Evolutionary conservation across 1,140 invertebrate species (phyloP), one percentile per base, ranked within the genome.

Genomic region (Ephestia elutella): DNA sequence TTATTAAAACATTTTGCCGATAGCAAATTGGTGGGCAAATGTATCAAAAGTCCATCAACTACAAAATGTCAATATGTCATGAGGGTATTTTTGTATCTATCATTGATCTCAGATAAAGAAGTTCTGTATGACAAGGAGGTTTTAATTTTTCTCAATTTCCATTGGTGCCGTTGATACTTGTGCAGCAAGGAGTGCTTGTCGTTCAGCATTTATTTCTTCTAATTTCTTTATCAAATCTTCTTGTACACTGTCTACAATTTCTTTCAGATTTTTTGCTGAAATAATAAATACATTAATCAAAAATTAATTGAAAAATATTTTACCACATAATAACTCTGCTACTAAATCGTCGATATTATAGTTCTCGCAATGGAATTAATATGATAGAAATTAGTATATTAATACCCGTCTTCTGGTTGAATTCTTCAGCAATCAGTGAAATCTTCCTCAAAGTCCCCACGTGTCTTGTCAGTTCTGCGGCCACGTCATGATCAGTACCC

Each of bases 181-280:
- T 44, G 38, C 38, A 5, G 38, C 38, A 5, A 44, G 13, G 5
- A 44, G n/a, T 15, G 21, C 30, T 59, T 63, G 60, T 57, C 84
- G 66, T 64, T 84, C 74, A 13, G 80, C 66, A 65, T 83, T 68
- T 48, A 82, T 62, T 66, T 82, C 78, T 73, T 86, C 80, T 20
- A 87, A 60, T 65, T 87, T 87, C 55, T 78, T 84, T 30, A 86
- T 70, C 11, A 87, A 60, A 59, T 87, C 85, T 68, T 84, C 80
- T 73, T 85, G 82, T 4, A 87, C 83, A 35, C 83, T 87, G 44
- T 85, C 79, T 8, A 87, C 78, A n/a, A 87, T 87, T 71, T 87
- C 85, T 78, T 86, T 87, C 28, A 87, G 64, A 58, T 85, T 87
- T 70, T 81, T 85, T 44, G 85, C 85, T 87, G 65, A 21, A 79